Conservation (phyloP, 2,113 vertebrate species). For the Numenius arquata region DNA sequence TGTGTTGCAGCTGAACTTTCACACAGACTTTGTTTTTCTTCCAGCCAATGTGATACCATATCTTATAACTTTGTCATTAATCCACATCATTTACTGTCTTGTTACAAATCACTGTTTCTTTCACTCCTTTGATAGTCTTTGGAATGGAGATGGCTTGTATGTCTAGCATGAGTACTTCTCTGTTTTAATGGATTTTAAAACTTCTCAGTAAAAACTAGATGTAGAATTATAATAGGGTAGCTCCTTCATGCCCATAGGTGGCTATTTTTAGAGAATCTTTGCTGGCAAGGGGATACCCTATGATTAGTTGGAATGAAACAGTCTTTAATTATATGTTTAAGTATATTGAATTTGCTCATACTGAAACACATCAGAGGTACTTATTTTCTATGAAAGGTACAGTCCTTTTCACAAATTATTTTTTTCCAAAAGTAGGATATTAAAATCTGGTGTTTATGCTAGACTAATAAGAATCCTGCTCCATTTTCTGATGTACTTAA, state of each 20-base stretch:
- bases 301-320: constrained; percentile 15
- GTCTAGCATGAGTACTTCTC: constrained; percentile 74
- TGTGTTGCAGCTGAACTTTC: constrained; percentile 80
- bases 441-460: constrained; percentile 68
- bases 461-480: constrained; percentile 81
- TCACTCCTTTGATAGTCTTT: constrained; percentile 64
- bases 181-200: constrained; percentile 38
- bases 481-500: constrained; percentile 77
- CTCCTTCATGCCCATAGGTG: constrained; percentile 8
- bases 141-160: constrained; percentile 81
- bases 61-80: constrained; percentile 76
- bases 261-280: not conserved
- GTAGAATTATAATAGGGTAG: not conserved
- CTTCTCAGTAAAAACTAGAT: not conserved
- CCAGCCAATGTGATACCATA: constrained; percentile 68
- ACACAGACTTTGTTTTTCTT: constrained; percentile 73
- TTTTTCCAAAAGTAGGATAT: constrained; percentile 38
- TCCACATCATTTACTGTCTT: constrained; percentile 74
- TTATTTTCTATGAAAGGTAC: constrained; percentile 1
- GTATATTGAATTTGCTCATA: not conserved
- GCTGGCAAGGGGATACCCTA: constrained; percentile 6
- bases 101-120: constrained; percentile 69
- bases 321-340: constrained; percentile 10
- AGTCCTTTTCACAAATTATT: constrained; percentile 6
- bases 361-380: not conserved